Percentiles rank a stretch among this genome's conserved stretches.
These are phyloP conservation scores for Coenonympha glycerion DNA, from an alignment of 2,888 invertebrate genomes.

Conservation along the genomic window DNA sequence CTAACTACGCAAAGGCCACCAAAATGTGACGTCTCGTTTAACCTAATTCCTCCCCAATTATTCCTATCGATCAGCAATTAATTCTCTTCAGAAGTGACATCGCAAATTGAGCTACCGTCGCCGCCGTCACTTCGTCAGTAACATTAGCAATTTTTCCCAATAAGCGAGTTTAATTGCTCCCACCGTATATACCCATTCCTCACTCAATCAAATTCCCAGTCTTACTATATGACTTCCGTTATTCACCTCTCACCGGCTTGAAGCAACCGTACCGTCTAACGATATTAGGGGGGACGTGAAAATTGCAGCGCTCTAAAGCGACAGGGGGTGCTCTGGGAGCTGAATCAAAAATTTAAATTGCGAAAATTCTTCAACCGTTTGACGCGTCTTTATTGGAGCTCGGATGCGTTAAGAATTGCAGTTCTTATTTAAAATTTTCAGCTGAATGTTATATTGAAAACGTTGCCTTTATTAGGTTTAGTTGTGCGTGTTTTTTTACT, in stretches of 20 bases:
- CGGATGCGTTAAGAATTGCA: slow-evolving; percentile 35
- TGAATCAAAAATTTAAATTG: slow-evolving; percentile 70
- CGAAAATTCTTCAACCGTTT: slow-evolving; percentile 55
- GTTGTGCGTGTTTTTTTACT: background rate
- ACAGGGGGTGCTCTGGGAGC: slow-evolving; percentile 40
- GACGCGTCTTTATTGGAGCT: slow-evolving; percentile 51
- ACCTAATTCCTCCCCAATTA: slow-evolving; percentile 24
- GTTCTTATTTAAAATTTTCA: slow-evolving; percentile 26
- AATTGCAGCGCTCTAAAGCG: slow-evolving; percentile 51
- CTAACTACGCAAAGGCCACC: background rate
- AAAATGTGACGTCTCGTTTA: slow-evolving; percentile 25
- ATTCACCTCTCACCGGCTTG: slow-evolving; percentile 38
- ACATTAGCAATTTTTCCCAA: slow-evolving; percentile 61
- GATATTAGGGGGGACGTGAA: slow-evolving; percentile 47
- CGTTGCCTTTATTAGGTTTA: slow-evolving; percentile 1
- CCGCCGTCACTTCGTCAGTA: slow-evolving; percentile 35
- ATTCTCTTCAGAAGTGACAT: slow-evolving; percentile 39
- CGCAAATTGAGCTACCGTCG: slow-evolving; percentile 34
- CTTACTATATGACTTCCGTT: slow-evolving; percentile 49
- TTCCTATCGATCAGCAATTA: slow-evolving; percentile 44
- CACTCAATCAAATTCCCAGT: slow-evolving; percentile 53
- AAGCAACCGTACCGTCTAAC: slow-evolving; percentile 48
- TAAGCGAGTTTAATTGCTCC: slow-evolving; percentile 47
- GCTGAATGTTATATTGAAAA: slow-evolving; percentile 18
- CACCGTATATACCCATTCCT: slow-evolving; percentile 46